Conservation (phyloP, 2,113 vertebrate species). For the Oreocharis arfaki region DNA sequence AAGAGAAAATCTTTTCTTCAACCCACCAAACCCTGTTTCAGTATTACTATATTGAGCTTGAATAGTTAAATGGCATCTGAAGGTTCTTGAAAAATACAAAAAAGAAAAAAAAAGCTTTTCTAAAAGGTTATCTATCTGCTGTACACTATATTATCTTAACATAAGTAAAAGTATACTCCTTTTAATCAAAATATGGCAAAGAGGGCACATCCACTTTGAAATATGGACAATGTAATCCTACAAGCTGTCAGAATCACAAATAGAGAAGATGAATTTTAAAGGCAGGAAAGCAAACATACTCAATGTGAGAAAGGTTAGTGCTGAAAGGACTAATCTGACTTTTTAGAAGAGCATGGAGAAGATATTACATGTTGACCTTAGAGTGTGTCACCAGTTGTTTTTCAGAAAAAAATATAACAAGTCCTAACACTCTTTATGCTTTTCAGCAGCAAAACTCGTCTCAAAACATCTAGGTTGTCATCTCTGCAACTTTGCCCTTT, state of each 20-base stretch:
- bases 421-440: slow-evolving; percentile 1
- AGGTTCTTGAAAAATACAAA: background rate
- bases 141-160: background rate
- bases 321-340: slow-evolving; percentile 16
- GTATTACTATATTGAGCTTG: background rate
- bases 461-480: slow-evolving; percentile 39
- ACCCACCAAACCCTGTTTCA: background rate
- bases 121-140: background rate
- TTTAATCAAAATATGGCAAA: slow-evolving; percentile 58
- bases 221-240: slow-evolving; percentile 52
- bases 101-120: background rate
- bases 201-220: slow-evolving; percentile 27
- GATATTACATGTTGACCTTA: slow-evolving; percentile 29
- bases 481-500: slow-evolving; percentile 49
- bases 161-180: slow-evolving; percentile 28
- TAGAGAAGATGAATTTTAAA: slow-evolving; percentile 55
- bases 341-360: slow-evolving; percentile 11
- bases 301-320: slow-evolving; percentile 63
- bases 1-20: background rate
- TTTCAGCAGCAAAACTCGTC: slow-evolving; percentile 25
- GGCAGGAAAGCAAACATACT: slow-evolving; percentile 54
- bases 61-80: background rate
- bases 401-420: background rate
- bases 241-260: slow-evolving; percentile 60
- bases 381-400: background rate